Conservation (phyloP, 1,140 invertebrate genomes). For the Wasmannia auropunctata region DNA sequence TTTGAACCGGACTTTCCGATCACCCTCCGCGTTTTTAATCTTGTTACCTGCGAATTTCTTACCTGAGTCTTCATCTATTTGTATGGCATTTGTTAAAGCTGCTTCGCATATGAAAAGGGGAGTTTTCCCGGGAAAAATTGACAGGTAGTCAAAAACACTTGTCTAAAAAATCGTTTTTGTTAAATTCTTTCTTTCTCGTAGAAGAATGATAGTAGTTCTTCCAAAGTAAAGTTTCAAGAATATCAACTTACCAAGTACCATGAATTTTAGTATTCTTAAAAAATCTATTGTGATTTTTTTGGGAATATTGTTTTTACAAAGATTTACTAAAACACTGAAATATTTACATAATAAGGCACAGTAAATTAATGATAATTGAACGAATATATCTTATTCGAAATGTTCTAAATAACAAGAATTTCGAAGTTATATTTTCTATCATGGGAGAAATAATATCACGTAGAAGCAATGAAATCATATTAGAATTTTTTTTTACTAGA, state of each 20-base stretch:
- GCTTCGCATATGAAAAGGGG: background rate
- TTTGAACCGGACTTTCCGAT: background rate
- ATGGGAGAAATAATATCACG: background rate
- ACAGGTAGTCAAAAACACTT: background rate
- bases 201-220: background rate
- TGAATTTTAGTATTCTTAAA: background rate
- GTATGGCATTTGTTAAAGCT: background rate
- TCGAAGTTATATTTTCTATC: background rate
- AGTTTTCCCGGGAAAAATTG: background rate
- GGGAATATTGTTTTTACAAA: background rate
- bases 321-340: background rate
- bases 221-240: background rate
- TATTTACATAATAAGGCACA: background rate
- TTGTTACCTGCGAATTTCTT: background rate
- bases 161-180: background rate
- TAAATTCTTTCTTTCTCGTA: background rate
- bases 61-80: background rate
- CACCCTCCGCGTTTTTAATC: background rate
- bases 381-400: background rate
- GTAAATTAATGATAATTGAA: background rate
- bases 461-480: slow-evolving; percentile 9
- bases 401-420: background rate
- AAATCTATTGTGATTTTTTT: background rate
- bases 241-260: background rate
- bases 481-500: background rate